Percentiles rank a stretch among this genome's conserved stretches.
These are phyloP conservation scores for Danaus plexippus DNA, from an alignment of 1,140 invertebrate species.

Conservation along the genomic window DNA sequence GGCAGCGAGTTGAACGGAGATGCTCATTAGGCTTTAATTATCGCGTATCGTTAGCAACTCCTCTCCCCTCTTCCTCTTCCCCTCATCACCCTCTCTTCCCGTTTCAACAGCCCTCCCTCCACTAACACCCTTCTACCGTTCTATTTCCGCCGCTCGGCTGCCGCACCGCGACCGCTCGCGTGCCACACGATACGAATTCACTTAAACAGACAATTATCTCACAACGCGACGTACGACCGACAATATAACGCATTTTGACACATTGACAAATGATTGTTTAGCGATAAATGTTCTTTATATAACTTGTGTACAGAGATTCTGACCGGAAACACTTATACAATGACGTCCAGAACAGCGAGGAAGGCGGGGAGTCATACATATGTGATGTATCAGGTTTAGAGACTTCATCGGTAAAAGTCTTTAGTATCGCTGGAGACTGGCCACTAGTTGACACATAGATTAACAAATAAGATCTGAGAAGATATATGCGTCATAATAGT, in stretches of 20 bases:
- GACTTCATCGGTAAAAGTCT: too few species aligned
- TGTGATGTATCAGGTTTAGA: too few species aligned
- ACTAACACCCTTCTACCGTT: not conserved
- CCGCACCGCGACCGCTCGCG: constrained; percentile 10
- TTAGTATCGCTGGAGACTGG: too few species aligned
- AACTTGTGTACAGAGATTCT: too few species aligned
- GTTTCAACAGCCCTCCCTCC: not conserved
- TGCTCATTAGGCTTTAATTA: constrained; percentile 20
- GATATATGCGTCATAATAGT: too few species aligned
- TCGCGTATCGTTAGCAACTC: constrained; percentile 13
- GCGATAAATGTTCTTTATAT: not conserved
- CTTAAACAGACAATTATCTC: constrained; percentile 15
- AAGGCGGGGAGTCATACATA: too few species aligned
- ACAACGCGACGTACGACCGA: constrained; percentile 8
- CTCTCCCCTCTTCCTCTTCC: not conserved
- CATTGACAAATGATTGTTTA: constrained; percentile 19
- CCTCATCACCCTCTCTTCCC: not conserved
- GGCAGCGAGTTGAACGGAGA: constrained; percentile 18
- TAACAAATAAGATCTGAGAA: too few species aligned
- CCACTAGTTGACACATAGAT: too few species aligned
- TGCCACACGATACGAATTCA: constrained; percentile 19
- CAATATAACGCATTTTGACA: constrained; percentile 3
- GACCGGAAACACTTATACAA: too few species aligned
- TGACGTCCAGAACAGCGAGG: too few species aligned
- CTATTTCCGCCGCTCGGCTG: not conserved